These are phyloP conservation scores for Notamacropus eugenii DNA, from an alignment of 2,797 vertebrate genomes.

Conservation along the genomic window DNA sequence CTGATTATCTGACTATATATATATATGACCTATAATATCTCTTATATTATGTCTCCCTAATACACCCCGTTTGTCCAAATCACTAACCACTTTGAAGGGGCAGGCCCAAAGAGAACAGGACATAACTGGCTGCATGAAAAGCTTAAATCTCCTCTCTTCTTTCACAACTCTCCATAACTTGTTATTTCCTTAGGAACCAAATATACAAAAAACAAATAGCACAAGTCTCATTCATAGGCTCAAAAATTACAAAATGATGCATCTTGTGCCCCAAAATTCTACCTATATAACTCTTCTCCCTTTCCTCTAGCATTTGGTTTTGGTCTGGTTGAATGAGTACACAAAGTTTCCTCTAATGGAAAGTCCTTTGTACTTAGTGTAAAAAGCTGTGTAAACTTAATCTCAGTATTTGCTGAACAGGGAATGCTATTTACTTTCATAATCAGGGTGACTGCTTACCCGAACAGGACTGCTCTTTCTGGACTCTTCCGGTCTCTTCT, in stretches of 20 bases:
- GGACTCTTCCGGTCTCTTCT: constrained; percentile 34
- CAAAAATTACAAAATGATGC: constrained; percentile 59
- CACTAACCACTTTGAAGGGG: background rate
- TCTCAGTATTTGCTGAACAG: constrained; percentile 52
- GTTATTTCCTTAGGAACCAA: background rate
- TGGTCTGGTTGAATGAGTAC: constrained; percentile 62
- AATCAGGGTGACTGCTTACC: background rate
- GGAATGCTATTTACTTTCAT: constrained; percentile 70
- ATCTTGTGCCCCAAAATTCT: constrained; percentile 30
- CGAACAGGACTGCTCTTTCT: constrained; percentile 47
- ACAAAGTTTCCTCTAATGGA: constrained; percentile 71
- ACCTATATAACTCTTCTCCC: constrained; percentile 48
- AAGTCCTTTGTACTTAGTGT: constrained; percentile 57
- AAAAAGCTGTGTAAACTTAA: constrained; percentile 64
- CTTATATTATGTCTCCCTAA: background rate
- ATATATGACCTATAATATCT: background rate
- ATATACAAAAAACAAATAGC: background rate
- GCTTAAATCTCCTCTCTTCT: background rate
- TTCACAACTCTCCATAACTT: background rate
- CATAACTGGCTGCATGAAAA: background rate
- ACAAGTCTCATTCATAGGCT: background rate
- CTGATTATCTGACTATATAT: background rate
- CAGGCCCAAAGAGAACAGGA: background rate
- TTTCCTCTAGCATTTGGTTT: constrained; percentile 48
- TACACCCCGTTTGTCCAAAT: background rate